phyloP scores from a whole-genome alignment of 2,113 vertebrate genomes.

The Oophaga pumilio region DNA sequence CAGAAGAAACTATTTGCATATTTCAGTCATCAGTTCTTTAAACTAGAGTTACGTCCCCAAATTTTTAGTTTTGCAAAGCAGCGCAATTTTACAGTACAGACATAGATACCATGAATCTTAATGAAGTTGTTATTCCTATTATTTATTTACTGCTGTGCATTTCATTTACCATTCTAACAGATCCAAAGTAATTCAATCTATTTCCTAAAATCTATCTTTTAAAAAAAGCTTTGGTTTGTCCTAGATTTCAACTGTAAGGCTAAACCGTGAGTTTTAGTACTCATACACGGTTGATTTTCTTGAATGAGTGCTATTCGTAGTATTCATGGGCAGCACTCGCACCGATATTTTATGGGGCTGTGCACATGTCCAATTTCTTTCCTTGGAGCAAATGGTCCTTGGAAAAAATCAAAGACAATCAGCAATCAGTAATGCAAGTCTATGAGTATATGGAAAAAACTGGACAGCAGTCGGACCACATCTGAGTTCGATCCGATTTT shows the following conservation, averaged over 20 bases:
- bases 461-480: too few relatives aligned
- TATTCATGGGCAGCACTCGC: too few relatives aligned
- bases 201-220: background rate
- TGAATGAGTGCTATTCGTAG: too few relatives aligned
- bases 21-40: background rate
- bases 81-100: background rate
- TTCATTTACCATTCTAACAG: background rate
- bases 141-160: background rate
- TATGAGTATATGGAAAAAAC: too few relatives aligned
- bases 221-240: background rate
- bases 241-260: background rate
- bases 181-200: background rate
- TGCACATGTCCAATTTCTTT: too few relatives aligned
- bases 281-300: too few relatives aligned
- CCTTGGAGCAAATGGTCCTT: too few relatives aligned
- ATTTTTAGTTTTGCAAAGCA: constrained; percentile 13
- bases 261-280: too few relatives aligned
- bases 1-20: background rate
- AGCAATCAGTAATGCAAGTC: too few relatives aligned
- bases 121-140: background rate
- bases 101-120: background rate
- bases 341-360: too few relatives aligned
- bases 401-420: too few relatives aligned
- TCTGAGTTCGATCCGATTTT: too few relatives aligned
- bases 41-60: background rate